Base-by-base conservation (phyloP, 2,888 invertebrate genomes). In the Tribolium freemani region DNA sequence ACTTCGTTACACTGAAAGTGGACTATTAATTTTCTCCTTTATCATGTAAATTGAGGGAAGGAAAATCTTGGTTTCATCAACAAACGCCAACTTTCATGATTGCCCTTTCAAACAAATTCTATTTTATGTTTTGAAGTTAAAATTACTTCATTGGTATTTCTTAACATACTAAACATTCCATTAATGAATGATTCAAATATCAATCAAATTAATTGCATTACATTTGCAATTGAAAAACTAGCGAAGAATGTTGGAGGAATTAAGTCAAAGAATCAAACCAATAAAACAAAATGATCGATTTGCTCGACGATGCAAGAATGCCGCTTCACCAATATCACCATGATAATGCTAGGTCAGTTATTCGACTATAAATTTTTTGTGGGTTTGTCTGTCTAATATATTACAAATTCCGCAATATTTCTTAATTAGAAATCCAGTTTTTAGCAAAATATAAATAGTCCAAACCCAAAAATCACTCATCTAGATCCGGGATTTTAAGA, bases 11-110 rank as follows among this genome's bases (percentile, higher is more conserved):
- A 70, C 57, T 63, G 63, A 56, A 69, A 57, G 50, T 63, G 57
- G 70, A 63, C 63, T 63, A 70, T 70, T 56, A 63, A 71, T 66
- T 71, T 71, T 50, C 58, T 64, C 53, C 48, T 66, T 64, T 64
- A 71, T 71, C 50, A 71, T 64, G 71, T 70, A 70, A 70, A 70
- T 63, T 50, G 51, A 20, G 45, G 26, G 46, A 50, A 70, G 26
- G 50, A 64, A 71, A 64, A 50, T 64, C 50, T 50, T 20, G 50
- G 11, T 31, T 57, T 66, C 54, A 45, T 54, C 21, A 54, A 53
- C 50, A 63, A 63, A 38, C 63, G 51, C 26, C 16, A 60, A 60
- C 60, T 60, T 60, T 48, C 50, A 63, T 51, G 30, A 63, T 63
- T 63, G 50, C 63, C 50, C 63, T 63, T 63, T 63, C 63, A 51